Evolutionary conservation across 2,797 vertebrate genomes (phyloP).

Genomic region (Erithacus rubecula): DNA sequence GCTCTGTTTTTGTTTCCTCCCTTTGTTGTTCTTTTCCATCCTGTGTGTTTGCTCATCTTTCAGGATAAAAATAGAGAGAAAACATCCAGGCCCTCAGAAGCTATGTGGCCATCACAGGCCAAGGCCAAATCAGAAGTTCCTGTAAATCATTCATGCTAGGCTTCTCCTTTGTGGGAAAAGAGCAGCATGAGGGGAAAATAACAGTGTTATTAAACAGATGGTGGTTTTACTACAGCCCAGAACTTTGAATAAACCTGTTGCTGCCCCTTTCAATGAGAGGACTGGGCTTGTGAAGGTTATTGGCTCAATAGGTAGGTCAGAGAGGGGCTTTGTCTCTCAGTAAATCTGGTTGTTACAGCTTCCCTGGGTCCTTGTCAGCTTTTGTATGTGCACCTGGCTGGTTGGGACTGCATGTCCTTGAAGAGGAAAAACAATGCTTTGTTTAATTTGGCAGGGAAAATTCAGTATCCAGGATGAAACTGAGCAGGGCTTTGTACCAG

Average conservation of each 20-base stretch:
- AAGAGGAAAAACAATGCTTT: neutral
- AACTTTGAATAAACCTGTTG: neutral
- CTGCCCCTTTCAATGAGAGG: neutral
- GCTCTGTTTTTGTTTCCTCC: neutral
- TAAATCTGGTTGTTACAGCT: neutral
- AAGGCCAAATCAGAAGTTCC: neutral
- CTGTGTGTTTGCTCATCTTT: neutral
- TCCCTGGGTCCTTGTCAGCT: neutral
- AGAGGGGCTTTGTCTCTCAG: neutral
- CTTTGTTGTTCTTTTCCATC: neutral
- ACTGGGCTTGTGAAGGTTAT: neutral
- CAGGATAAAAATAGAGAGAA: conserved; percentile 25
- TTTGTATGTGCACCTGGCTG: neutral
- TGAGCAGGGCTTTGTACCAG: neutral
- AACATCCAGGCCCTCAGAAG: neutral
- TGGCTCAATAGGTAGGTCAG: neutral
- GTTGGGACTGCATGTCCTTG: neutral
- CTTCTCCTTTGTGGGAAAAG: neutral
- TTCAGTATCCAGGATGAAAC: neutral
- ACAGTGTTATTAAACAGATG: neutral
- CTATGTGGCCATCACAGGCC: neutral
- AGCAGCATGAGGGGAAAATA: neutral
- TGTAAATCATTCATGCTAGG: neutral
- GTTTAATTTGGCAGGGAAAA: conserved; percentile 25
- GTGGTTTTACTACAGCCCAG: neutral